Base-by-base conservation (phyloP, 2,888 invertebrate species). In the Apomyelois bistriatella region DNA sequence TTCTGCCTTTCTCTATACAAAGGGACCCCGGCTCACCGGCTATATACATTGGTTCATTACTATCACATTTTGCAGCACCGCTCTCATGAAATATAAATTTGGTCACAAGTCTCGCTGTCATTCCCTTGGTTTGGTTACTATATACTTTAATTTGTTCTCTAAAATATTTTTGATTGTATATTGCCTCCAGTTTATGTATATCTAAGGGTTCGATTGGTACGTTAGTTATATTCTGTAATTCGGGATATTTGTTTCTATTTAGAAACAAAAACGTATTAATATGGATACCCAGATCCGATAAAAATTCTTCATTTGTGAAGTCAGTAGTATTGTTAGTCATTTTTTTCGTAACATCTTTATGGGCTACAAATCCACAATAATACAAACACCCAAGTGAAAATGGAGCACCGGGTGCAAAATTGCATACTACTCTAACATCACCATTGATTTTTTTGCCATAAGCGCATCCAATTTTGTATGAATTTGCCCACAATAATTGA, bases 381-480 rank as follows among this genome's bases (percentile, higher is more conserved):
- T 74, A 80, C 56, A 73, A 74, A 0, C 75, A 74, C 1, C 72
- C 60, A 6, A 89, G 53, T 58, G 60, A 63, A 58, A 77, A 89
- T 10, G 82, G 77, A n/a, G 88, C 85, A 15, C 86, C 84, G 8
- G 89, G 89, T 17, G 83, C 65, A 59, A 89, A 90, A 59, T 85
- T 83, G 54, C 89, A 90, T 1, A 85, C 70, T 8, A 88, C 79
- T 68, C 87, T 72, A 16, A 79, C 57, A 58, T 88, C 79, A 17
- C 83, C 84, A 55, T 74, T 73, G 1, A 40, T 12, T 37, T 62
- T 66, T 55, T 58, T 55, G 32, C 76, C 85, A 57, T 73, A 85
- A 9, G 87, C 88, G 65, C 89, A 90, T 46, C 89, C 89, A 13
- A 90, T 72, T 78, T 85, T 84, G 52, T 63, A 65, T 3, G 88